A percentile compares a stretch with the other conserved stretches of the same genome.
phyloP scores from a whole-genome alignment of 1,140 invertebrate genomes.

The Camponotus vicinus region DNA sequence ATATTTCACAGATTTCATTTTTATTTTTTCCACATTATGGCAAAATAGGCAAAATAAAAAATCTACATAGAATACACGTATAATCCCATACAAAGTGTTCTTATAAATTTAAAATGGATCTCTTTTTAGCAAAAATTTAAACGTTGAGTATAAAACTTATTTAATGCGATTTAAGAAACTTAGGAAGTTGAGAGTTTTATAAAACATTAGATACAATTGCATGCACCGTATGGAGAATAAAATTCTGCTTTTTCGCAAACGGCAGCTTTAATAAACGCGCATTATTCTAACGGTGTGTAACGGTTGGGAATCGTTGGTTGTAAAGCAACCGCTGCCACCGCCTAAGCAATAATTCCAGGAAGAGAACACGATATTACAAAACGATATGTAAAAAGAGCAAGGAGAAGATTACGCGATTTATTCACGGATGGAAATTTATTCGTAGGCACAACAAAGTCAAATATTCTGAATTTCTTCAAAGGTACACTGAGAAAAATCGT shows the following conservation, averaged over 20 bases:
- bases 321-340: conserved; percentile 69
- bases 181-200: not conserved
- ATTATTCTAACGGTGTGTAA: conserved; percentile 79
- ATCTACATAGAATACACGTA: not conserved
- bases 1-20: not conserved
- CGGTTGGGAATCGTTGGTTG: conserved; percentile 75
- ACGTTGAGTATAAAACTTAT: not conserved
- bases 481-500: no score
- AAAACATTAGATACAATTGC: not conserved
- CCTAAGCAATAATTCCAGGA: conserved; percentile 67
- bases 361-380: conserved; percentile 44
- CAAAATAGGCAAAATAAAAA: not conserved
- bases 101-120: not conserved
- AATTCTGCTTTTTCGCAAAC: conserved; percentile 45
- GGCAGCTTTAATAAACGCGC: conserved; percentile 61
- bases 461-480: not conserved
- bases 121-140: not conserved
- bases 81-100: not conserved
- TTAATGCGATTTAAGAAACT: not conserved
- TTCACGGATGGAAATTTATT: conserved; percentile 6
- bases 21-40: not conserved
- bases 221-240: not conserved
- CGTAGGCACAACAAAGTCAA: not conserved
- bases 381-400: conserved; percentile 37
- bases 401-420: conserved; percentile 40